phyloP scores from a whole-genome alignment of 1,140 invertebrate genomes.

The Adoxophyes honmai region DNA sequence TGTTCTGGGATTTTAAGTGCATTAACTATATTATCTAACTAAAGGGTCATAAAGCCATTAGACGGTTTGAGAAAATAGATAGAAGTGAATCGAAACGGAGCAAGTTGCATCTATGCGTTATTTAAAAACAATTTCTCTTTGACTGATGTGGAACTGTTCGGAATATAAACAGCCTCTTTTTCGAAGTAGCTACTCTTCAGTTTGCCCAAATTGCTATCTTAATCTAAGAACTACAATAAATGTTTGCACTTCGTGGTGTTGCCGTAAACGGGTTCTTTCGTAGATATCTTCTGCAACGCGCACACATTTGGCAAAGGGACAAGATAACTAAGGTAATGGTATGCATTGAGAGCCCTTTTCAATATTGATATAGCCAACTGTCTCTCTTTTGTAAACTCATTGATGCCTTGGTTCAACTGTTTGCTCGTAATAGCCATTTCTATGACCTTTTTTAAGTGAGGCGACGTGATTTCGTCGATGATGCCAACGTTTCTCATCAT shows the following conservation, averaged over 20 bases:
- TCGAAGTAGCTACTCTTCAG: no score
- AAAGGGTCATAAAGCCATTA: no score
- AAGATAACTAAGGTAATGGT: not conserved
- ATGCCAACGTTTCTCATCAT: not conserved
- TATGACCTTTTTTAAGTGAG: not conserved
- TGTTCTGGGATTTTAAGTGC: no score
- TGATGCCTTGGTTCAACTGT: not conserved
- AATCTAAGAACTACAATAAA: constrained; percentile 57
- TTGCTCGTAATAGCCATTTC: not conserved
- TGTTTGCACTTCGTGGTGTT: constrained; percentile 11
- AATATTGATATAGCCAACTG: not conserved
- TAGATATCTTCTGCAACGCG: constrained; percentile 4
- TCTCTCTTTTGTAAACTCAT: not conserved
- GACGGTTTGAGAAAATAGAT: no score
- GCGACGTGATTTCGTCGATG: not conserved
- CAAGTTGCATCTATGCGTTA: no score
- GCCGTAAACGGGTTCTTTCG: not conserved
- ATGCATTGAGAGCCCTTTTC: not conserved
- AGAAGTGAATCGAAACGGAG: no score
- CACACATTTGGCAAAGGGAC: constrained; percentile 1
- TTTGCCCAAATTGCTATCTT: no score
- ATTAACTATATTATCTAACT: no score
- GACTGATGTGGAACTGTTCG: no score
- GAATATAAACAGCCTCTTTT: no score
- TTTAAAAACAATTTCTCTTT: no score